phyloP scores from a whole-genome alignment of 2,797 vertebrate genomes.

The Sebastes miniatus region DNA sequence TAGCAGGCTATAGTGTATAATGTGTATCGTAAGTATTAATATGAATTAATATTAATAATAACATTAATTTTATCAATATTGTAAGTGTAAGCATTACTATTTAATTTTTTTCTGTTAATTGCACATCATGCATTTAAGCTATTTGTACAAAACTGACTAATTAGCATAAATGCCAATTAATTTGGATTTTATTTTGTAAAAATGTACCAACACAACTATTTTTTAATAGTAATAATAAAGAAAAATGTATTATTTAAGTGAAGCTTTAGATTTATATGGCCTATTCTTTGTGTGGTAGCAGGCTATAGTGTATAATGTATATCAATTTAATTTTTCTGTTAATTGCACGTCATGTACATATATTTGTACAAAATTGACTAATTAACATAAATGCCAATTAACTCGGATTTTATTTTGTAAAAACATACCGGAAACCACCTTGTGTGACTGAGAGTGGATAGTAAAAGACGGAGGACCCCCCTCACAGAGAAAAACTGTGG shows the following conservation, averaged over 20 bases:
- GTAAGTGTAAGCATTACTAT: too few species aligned
- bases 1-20: rapidly evolving
- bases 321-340: rapidly evolving
- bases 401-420: slow-evolving; percentile 55
- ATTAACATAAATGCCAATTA: background rate
- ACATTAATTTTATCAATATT: too few species aligned
- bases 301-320: background rate
- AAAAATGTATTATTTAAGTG: background rate
- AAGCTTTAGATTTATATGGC: background rate
- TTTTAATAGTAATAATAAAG: too few species aligned
- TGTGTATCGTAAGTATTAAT: too few species aligned
- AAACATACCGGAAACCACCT: slow-evolving; percentile 34
- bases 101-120: background rate
- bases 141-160: too few species aligned
- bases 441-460: background rate
- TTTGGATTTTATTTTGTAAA: too few species aligned
- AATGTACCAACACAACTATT: too few species aligned
- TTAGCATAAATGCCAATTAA: too few species aligned
- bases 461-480: slow-evolving; percentile 59
- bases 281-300: rapidly evolving
- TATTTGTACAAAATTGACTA: background rate
- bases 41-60: too few species aligned
- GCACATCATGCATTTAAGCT: rapidly evolving
- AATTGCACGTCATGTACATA: too few species aligned
- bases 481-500: slow-evolving; percentile 65